Percentiles rank a stretch among this genome's conserved stretches.
Conservation (phyloP, 2,888 invertebrate genomes). For the Loripinus fragilis region DNA sequence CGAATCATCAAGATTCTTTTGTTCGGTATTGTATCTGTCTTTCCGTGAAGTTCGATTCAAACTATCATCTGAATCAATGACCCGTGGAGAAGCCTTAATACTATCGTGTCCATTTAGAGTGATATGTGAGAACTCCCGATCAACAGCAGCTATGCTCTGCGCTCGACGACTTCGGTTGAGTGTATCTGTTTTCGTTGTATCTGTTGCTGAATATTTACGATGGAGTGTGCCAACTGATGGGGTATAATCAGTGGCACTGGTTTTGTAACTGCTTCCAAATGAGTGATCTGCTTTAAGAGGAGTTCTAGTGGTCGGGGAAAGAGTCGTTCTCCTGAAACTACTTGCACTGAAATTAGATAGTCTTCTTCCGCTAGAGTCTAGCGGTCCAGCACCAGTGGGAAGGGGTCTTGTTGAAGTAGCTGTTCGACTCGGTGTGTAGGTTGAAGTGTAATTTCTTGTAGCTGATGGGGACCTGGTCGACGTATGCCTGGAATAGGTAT, state of each 20-base stretch:
- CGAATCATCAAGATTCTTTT: slow-evolving; percentile 40
- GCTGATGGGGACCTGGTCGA: slow-evolving; percentile 38
- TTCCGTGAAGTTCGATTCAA: slow-evolving; percentile 50
- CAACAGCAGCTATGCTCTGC: slow-evolving; percentile 58
- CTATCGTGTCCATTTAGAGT: slow-evolving; percentile 47
- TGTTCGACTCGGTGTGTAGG: slow-evolving; percentile 23
- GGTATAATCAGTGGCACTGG: slow-evolving; percentile 40
- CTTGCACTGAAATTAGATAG: slow-evolving; percentile 39
- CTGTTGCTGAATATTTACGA: slow-evolving; percentile 40
- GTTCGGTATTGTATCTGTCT: slow-evolving; percentile 49
- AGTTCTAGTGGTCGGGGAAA: slow-evolving; percentile 42
- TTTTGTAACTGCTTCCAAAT: slow-evolving; percentile 30
- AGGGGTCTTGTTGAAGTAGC: slow-evolving; percentile 59
- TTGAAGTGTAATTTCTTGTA: slow-evolving; percentile 26
- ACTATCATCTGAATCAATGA: slow-evolving; percentile 51
- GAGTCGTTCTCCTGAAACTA: slow-evolving; percentile 38
- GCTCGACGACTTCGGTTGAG: slow-evolving; percentile 52
- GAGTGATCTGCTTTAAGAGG: slow-evolving; percentile 71
- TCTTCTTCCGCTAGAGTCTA: slow-evolving; percentile 68
- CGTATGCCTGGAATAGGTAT: slow-evolving; percentile 12
- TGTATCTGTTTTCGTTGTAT: slow-evolving; percentile 40
- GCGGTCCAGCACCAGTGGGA: slow-evolving; percentile 73
- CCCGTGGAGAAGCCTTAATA: slow-evolving; percentile 50
- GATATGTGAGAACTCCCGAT: slow-evolving; percentile 42
- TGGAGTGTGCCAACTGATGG: slow-evolving; percentile 45